phyloP scores from a whole-genome alignment of 2,797 vertebrate genomes.

The Pteropus rufus region DNA sequence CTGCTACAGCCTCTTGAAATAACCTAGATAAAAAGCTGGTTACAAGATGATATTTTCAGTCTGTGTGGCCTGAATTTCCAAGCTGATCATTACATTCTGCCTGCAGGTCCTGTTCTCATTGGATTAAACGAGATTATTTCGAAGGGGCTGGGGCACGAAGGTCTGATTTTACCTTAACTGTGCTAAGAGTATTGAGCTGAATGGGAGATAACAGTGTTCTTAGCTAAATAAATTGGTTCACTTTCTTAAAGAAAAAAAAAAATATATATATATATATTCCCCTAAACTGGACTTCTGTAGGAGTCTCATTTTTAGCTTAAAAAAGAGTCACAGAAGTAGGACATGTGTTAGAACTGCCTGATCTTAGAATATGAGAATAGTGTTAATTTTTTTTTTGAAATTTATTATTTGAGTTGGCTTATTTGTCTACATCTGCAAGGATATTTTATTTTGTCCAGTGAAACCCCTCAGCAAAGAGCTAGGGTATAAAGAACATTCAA shows the following conservation, averaged over 20 bases:
- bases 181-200: background rate
- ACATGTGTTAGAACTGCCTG: background rate
- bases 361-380: slow-evolving; percentile 16
- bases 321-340: background rate
- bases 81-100: background rate
- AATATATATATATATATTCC: too few species aligned
- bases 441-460: background rate
- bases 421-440: background rate
- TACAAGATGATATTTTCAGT: slow-evolving; percentile 41
- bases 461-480: background rate
- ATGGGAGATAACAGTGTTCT: background rate
- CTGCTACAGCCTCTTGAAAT: slow-evolving; percentile 24
- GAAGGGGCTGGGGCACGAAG: background rate
- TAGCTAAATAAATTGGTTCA: background rate
- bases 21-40: slow-evolving; percentile 62
- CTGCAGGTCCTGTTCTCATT: slow-evolving; percentile 35
- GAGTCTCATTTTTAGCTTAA: slow-evolving; percentile 9
- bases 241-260: background rate
- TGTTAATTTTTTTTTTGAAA: slow-evolving; percentile 22
- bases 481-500: background rate
- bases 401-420: background rate
- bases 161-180: background rate
- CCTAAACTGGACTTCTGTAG: background rate
- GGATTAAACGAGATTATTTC: slow-evolving; percentile 31
- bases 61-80: slow-evolving; percentile 60